phyloP scores from a whole-genome alignment of 2,797 vertebrate genomes.

The Sebastes goodei region DNA sequence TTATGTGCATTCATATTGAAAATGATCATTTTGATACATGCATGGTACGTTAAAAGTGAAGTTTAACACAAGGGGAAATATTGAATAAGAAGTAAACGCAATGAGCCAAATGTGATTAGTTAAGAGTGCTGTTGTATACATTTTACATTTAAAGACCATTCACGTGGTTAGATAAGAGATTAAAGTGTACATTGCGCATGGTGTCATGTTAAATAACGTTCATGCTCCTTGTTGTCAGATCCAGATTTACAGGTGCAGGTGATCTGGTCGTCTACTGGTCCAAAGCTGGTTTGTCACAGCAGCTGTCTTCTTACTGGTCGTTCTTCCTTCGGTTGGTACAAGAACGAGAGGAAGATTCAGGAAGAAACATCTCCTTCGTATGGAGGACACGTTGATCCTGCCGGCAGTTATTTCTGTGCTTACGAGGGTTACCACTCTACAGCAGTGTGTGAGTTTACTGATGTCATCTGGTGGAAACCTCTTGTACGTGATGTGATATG shows the following conservation, averaged over 20 bases:
- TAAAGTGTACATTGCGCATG: too few species aligned
- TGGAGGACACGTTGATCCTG: not conserved
- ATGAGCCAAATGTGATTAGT: too few species aligned
- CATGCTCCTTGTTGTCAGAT: not conserved
- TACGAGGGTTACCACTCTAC: not conserved
- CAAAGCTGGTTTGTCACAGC: not conserved
- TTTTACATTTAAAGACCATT: too few species aligned
- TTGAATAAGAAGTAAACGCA: too few species aligned
- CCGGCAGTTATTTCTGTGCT: not conserved
- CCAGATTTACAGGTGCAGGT: not conserved
- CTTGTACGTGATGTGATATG: not conserved
- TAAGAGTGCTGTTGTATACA: too few species aligned
- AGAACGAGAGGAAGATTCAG: not conserved
- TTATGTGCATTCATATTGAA: not conserved
- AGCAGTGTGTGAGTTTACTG: not conserved
- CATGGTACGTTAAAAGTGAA: too few species aligned
- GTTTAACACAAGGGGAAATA: too few species aligned
- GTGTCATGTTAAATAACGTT: not conserved
- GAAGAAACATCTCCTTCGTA: not conserved
- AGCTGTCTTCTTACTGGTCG: not conserved
- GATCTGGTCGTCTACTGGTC: not conserved
- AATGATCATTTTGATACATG: not conserved
- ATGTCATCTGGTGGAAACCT: not conserved
- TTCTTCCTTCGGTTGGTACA: not conserved
- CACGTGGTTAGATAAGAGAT: too few species aligned